phyloP scores from a whole-genome alignment of 2,797 vertebrate species.

The Moxostoma hubbsi region DNA sequence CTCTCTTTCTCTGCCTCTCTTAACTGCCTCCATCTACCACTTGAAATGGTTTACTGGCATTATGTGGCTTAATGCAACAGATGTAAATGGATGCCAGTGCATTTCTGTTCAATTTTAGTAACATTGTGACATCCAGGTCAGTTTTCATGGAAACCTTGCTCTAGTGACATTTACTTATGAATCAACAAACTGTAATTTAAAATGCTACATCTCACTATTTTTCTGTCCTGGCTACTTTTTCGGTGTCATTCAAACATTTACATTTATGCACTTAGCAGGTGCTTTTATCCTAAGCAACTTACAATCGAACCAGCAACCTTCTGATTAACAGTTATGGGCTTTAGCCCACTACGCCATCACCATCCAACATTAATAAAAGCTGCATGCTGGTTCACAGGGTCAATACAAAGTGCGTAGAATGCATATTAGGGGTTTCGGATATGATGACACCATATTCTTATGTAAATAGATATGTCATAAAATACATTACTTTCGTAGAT shows the following conservation, averaged over 20 bases:
- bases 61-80: slow-evolving; percentile 55
- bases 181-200: not conserved
- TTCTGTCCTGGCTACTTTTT: not conserved
- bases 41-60: slow-evolving; percentile 26
- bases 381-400: too few relatives aligned
- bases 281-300: too few relatives aligned
- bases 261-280: not conserved
- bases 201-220: not conserved
- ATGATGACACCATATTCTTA: too few relatives aligned
- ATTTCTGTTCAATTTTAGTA: slow-evolving; percentile 34
- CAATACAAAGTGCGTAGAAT: too few relatives aligned
- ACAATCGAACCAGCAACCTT: too few relatives aligned
- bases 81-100: slow-evolving; percentile 48
- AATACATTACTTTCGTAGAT: too few relatives aligned
- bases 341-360: too few relatives aligned
- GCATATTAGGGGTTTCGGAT: too few relatives aligned
- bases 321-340: too few relatives aligned
- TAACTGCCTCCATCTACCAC: slow-evolving; percentile 33
- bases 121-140: not conserved
- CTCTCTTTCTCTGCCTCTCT: slow-evolving; percentile 20
- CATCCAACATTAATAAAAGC: too few relatives aligned
- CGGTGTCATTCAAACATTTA: not conserved
- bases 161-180: not conserved
- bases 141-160: not conserved
- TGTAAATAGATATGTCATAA: too few relatives aligned